Conservation (phyloP, 2,888 invertebrate genomes). For the Philereme transversata region DNA sequence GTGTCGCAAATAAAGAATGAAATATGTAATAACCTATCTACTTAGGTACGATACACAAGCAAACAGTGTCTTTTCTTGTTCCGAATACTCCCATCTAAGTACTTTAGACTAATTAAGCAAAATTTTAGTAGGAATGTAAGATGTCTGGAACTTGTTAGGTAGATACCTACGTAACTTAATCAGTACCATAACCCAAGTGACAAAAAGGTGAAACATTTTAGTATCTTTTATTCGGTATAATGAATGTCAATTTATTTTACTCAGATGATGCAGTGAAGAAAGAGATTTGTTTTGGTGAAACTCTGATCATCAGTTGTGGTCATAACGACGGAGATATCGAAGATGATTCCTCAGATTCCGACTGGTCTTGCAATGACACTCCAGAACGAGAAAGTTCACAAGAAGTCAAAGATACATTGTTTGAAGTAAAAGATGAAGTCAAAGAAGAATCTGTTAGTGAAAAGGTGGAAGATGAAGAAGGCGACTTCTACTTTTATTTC, state of each 20-base stretch:
- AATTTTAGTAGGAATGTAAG: too few species aligned
- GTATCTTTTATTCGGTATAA: background rate
- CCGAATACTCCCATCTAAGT: too few species aligned
- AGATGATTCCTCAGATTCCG: slow-evolving; percentile 67
- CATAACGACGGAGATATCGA: slow-evolving; percentile 62
- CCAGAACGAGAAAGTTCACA: slow-evolving; percentile 48
- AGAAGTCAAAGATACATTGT: slow-evolving; percentile 47
- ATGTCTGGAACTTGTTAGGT: too few species aligned
- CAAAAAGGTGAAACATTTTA: background rate
- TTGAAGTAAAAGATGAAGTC: slow-evolving; percentile 49
- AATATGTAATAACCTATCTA: too few species aligned
- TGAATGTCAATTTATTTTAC: background rate
- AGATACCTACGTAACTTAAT: too few species aligned
- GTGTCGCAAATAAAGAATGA: too few species aligned
- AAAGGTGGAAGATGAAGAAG: slow-evolving; percentile 52
- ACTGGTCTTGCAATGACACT: slow-evolving; percentile 66
- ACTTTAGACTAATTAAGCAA: too few species aligned
- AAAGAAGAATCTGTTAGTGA: slow-evolving; percentile 43
- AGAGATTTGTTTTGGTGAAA: slow-evolving; percentile 81
- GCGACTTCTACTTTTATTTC: slow-evolving; percentile 75
- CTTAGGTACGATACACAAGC: too few species aligned
- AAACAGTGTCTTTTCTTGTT: too few species aligned
- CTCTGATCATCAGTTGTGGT: slow-evolving; percentile 79
- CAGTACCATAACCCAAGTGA: too few species aligned
- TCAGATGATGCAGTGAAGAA: slow-evolving; percentile 76